phyloP scores from a whole-genome alignment of 2,113 vertebrate genomes.

The Asarcornis scutulata region DNA sequence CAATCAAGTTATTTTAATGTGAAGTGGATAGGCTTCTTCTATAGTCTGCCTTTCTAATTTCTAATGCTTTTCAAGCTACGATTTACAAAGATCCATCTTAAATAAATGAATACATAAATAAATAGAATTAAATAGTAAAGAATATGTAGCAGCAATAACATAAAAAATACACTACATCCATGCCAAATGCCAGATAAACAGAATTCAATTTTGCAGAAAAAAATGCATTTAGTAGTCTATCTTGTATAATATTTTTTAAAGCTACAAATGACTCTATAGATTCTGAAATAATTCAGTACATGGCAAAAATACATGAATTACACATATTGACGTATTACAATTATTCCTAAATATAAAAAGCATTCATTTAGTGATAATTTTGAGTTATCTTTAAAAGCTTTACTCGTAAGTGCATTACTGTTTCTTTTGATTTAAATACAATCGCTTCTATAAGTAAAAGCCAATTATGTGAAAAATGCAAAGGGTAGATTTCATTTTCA shows the following conservation, averaged over 20 bases:
- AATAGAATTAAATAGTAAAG: neutral
- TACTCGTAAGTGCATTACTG: neutral
- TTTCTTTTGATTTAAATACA: neutral
- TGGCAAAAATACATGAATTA: neutral
- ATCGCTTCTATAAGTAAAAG: neutral
- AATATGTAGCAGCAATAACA: neutral
- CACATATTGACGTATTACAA: neutral
- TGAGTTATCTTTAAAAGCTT: neutral
- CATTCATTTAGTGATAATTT: neutral
- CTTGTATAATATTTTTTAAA: neutral
- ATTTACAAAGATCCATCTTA: neutral
- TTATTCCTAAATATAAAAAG: neutral
- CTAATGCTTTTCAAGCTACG: neutral
- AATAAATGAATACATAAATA: neutral
- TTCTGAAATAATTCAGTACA: neutral
- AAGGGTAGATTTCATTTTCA: neutral
- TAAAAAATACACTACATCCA: neutral
- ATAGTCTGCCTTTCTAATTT: neutral
- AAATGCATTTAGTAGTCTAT: neutral
- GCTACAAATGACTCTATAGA: neutral
- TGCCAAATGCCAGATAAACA: neutral
- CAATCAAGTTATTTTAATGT: neutral
- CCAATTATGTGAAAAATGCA: neutral
- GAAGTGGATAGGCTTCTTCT: neutral
- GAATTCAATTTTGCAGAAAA: neutral